Base-by-base conservation (phyloP, 2,113 vertebrate species). In the Sander vitreus region DNA sequence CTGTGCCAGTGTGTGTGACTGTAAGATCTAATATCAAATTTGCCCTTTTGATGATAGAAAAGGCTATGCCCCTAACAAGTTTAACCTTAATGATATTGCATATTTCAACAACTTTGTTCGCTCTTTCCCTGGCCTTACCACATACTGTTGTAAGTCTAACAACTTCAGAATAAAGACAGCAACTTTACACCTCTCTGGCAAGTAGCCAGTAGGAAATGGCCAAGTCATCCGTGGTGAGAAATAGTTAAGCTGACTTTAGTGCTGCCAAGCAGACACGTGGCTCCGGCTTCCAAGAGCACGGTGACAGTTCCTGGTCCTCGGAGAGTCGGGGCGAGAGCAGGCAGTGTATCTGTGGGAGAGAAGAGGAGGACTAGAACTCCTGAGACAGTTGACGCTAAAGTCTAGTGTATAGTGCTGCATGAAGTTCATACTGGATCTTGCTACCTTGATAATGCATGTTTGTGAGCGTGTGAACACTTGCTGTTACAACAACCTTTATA, bases 221-320 rank as follows among this genome's bases (percentile, higher is more conserved):
- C 64, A 83, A 81, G 76, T 71, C 60, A 73, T 82, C 78, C 21
- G 14, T 59, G 45, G 63, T 68, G 78, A 68, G 60, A 84, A 84
- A 88, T 86, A 81, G 81, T 80, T 72, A 86, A 78, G 47, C 65
- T 76, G 84, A 87, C 80, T 85, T 81, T 36, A 76, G 3, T 18
- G 71, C 83, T 82, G 79, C 71, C 71, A 80, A 80, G 76, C 75
- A 80, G 70, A 88, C 21, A 70, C 76, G 76, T 81, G 82, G 68
- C 76, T 68, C 64, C 10, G 45, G 57, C 73, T 83, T 71, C 76
- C 75, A 72, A 77, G 57, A 84, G 86, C 80, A 73, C 69, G 23
- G 76, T 88, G 90, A 91, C 89, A 91, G 81, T 82, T 75, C 65
- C 70, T 79, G 84, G 71, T 89, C 81, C 88, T 80, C 47, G 33